phyloP scores from a whole-genome alignment of 2,113 vertebrate genomes.

The Oophaga pumilio region DNA sequence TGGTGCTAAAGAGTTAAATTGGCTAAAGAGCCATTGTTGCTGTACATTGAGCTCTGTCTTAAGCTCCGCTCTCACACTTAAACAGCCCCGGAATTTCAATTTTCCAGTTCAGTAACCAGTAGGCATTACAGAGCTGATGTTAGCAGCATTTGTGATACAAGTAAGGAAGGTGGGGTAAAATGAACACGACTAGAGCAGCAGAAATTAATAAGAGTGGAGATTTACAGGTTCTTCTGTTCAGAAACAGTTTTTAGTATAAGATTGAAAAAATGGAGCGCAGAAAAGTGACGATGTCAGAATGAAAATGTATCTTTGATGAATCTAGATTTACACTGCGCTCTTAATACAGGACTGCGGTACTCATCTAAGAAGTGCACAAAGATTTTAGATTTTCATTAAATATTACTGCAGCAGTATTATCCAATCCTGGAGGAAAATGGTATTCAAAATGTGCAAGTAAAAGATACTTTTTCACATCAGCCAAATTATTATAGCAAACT shows the following conservation, averaged over 20 bases:
- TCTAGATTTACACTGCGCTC: background rate
- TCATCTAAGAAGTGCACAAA: background rate
- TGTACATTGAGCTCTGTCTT: background rate
- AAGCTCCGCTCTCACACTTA: background rate
- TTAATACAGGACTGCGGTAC: background rate
- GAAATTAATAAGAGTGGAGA: background rate
- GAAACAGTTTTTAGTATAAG: background rate
- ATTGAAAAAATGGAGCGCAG: background rate
- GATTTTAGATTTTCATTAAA: background rate
- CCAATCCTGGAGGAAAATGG: background rate
- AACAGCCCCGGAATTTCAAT: conserved; percentile 30
- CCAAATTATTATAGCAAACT: background rate
- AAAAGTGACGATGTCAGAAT: background rate
- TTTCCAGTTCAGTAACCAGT: conserved; percentile 23
- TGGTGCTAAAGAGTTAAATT: background rate
- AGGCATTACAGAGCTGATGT: background rate
- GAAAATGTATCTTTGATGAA: conserved; percentile 3
- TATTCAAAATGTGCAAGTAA: background rate
- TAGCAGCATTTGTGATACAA: background rate
- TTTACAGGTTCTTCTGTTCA: background rate
- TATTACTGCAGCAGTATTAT: background rate
- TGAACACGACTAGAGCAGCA: background rate
- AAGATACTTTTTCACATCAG: background rate
- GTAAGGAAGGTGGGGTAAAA: background rate
- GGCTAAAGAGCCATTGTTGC: background rate